A percentile compares a stretch with the other conserved stretches of the same genome.
phyloP scores from a whole-genome alignment of 2,888 invertebrate species.

The Tipula helvola region DNA sequence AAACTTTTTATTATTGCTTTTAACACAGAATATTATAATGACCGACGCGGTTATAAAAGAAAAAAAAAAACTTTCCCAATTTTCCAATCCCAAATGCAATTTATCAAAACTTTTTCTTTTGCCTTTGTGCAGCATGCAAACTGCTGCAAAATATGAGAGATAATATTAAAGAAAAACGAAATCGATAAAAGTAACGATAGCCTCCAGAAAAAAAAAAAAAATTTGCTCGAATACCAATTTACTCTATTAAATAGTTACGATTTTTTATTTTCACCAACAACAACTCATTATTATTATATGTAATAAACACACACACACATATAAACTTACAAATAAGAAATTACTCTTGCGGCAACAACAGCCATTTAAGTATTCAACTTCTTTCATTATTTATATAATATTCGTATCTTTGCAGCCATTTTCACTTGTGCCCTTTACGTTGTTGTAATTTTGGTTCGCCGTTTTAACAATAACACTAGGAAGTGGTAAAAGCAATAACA shows the following conservation, averaged over 20 bases:
- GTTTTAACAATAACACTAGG: too few relatives aligned
- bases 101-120: neutral
- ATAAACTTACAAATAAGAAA: neutral
- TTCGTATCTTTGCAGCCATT: neutral
- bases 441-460: too few relatives aligned
- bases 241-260: neutral
- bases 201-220: neutral
- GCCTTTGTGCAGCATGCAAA: neutral
- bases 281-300: too few relatives aligned
- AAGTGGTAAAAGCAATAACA: too few relatives aligned
- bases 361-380: neutral
- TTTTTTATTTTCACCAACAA: neutral
- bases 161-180: neutral
- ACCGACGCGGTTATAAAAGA: neutral
- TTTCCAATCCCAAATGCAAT: neutral
- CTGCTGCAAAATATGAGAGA: neutral
- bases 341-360: neutral
- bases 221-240: neutral
- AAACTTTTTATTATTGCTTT: neutral
- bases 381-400: neutral
- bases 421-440: too few relatives aligned
- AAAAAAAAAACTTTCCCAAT: neutral
- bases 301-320: neutral
- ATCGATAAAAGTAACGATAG: neutral
- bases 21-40: neutral